Evolutionary conservation across 2,797 vertebrate genomes (phyloP).

Genomic region (Sciaenops ocellatus): DNA sequence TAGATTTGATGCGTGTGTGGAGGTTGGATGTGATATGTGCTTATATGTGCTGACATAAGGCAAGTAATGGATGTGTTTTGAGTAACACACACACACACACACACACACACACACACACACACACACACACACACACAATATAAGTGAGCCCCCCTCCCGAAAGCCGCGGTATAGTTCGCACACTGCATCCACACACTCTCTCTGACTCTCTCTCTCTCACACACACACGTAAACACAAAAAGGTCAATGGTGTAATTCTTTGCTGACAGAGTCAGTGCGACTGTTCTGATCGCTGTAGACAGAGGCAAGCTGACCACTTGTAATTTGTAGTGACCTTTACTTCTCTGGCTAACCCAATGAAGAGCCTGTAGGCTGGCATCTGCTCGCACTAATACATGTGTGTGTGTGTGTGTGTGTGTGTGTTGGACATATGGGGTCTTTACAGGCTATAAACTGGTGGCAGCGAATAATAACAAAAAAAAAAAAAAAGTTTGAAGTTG

Average conservation of each 20-base stretch:
- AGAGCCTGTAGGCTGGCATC: conserved; percentile 61
- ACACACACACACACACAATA: no score
- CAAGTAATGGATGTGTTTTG: no score
- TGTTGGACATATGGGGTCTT: conserved; percentile 1
- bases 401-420: conserved; percentile 32
- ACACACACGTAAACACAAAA: conserved; percentile 47
- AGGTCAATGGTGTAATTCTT: conserved; percentile 74
- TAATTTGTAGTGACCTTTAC: conserved; percentile 78
- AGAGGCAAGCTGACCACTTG: conserved; percentile 67
- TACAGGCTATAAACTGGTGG: conserved; percentile 11
- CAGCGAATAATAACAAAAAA: conserved; percentile 1
- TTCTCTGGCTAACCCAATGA: conserved; percentile 51
- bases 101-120: no score
- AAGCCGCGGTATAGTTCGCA: no score
- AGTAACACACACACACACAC: no score
- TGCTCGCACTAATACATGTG: conserved; percentile 34
- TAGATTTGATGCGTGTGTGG: no score
- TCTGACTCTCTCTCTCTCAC: not conserved
- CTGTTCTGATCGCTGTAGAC: conserved; percentile 57
- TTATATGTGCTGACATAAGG: no score
- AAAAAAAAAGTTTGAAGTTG: not conserved
- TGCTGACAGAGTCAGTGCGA: conserved; percentile 52
- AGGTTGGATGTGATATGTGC: no score
- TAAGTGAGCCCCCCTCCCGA: no score
- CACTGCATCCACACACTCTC: not conserved